These are phyloP conservation scores for Sebastes flavidus DNA, from an alignment of 2,797 vertebrate genomes.

Conservation along the genomic window DNA sequence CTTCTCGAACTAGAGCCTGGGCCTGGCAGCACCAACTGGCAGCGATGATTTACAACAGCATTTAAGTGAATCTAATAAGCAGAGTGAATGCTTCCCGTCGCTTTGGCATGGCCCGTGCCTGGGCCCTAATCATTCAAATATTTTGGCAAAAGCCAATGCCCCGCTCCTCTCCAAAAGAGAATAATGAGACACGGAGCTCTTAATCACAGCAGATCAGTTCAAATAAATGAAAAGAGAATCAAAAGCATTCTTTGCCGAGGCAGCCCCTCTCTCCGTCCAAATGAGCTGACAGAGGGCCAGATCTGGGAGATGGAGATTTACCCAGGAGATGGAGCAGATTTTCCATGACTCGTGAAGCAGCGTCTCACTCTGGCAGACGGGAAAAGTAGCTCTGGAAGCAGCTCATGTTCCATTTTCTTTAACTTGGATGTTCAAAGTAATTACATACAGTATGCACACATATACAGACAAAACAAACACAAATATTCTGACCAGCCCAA, in stretches of 20 bases:
- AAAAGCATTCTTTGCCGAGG: constrained; percentile 90
- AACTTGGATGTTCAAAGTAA: constrained; percentile 59
- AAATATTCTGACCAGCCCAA: constrained; percentile 55
- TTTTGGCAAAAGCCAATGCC: constrained; percentile 92
- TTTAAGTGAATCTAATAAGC: constrained; percentile 95
- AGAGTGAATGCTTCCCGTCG: constrained; percentile 92
- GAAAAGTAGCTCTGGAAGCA: constrained; percentile 52
- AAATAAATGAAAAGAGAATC: constrained; percentile 98
- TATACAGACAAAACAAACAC: constrained; percentile 39
- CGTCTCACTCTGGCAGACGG: constrained; percentile 63
- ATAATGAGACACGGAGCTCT: constrained; percentile 89
- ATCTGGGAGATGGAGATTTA: constrained; percentile 84
- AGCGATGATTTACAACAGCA: constrained; percentile 90
- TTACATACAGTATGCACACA: constrained; percentile 48
- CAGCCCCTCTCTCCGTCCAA: constrained; percentile 89
- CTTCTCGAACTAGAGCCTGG: constrained; percentile 69
- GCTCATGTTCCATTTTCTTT: constrained; percentile 56
- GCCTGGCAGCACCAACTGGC: constrained; percentile 82
- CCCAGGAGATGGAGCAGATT: constrained; percentile 75
- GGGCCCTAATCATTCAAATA: constrained; percentile 96
- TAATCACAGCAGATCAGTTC: constrained; percentile 97
- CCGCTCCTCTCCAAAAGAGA: constrained; percentile 80
- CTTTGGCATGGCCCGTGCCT: constrained; percentile 89
- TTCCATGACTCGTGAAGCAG: constrained; percentile 70
- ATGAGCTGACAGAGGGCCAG: constrained; percentile 93